phyloP scores from a whole-genome alignment of 2,888 invertebrate genomes.

The Zhuqinia jingwanae region DNA sequence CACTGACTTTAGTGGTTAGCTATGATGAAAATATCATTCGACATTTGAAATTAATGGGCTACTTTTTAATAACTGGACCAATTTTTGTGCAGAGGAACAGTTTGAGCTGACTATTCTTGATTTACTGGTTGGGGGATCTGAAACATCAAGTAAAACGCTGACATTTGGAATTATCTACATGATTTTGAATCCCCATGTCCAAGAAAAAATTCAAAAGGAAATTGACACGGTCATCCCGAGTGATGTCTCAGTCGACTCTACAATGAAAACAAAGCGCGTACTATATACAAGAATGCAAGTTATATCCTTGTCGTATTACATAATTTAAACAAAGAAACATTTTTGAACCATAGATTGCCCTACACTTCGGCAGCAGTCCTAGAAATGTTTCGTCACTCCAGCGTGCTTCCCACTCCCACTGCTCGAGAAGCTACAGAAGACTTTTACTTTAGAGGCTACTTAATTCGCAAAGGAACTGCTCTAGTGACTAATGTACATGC shows the following conservation, averaged over 20 bases:
- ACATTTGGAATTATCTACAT: constrained; percentile 55
- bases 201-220: constrained; percentile 52
- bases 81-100: constrained; percentile 53
- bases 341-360: constrained; percentile 20
- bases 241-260: neutral
- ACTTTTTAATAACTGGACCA: too few relatives aligned
- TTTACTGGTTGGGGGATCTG: constrained; percentile 47
- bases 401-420: constrained; percentile 25
- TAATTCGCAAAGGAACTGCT: constrained; percentile 41
- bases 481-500: constrained; percentile 37
- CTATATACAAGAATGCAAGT: neutral
- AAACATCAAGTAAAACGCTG: constrained; percentile 52
- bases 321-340: too few relatives aligned
- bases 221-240: constrained; percentile 35
- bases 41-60: too few relatives aligned
- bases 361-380: constrained; percentile 43
- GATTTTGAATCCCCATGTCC: constrained; percentile 44
- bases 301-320: too few relatives aligned
- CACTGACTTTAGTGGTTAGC: constrained; percentile 37
- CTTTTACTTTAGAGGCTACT: constrained; percentile 33
- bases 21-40: neutral
- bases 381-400: constrained; percentile 40
- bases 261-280: constrained; percentile 34
- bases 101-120: constrained; percentile 47
- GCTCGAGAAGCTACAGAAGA: constrained; percentile 42